Conservation (phyloP, 2,113 vertebrate genomes). For the Scomber japonicus region DNA sequence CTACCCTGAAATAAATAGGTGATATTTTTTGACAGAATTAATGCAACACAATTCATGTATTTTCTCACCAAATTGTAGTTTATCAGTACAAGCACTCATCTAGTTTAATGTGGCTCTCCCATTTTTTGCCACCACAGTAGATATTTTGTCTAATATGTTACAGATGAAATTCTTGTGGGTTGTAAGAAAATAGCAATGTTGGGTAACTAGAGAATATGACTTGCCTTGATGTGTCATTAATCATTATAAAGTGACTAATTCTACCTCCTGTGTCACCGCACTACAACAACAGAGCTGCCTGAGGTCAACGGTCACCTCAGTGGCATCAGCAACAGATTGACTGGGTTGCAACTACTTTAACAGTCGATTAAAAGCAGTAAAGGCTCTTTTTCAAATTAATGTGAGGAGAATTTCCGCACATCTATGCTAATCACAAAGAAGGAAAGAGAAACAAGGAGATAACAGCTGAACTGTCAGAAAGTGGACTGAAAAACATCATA, state of each 20-base stretch:
- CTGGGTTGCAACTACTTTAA: background rate
- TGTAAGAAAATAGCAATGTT: too few species aligned
- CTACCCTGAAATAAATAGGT: too few species aligned
- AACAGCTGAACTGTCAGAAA: background rate
- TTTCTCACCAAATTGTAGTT: too few species aligned
- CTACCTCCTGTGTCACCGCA: slow-evolving; percentile 13
- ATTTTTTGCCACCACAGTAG: background rate
- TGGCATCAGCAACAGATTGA: slow-evolving; percentile 16
- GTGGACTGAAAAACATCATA: background rate
- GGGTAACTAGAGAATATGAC: too few species aligned
- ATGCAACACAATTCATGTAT: too few species aligned
- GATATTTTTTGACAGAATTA: too few species aligned
- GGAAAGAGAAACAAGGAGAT: background rate
- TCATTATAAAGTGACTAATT: slow-evolving; percentile 38
- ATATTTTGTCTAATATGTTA: too few species aligned
- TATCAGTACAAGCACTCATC: too few species aligned
- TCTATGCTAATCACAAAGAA: slow-evolving; percentile 6
- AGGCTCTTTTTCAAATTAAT: background rate
- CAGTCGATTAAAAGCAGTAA: background rate
- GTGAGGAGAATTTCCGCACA: background rate
- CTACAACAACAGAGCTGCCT: slow-evolving; percentile 17
- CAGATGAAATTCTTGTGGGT: too few species aligned
- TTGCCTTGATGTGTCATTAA: slow-evolving; percentile 22
- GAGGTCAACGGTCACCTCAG: slow-evolving; percentile 51
- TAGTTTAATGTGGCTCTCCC: background rate